Percentiles rank a stretch among this genome's conserved stretches.
Evolutionary conservation across 2,113 vertebrate genomes (phyloP).

Genomic region (Todiramphus chloris): DNA sequence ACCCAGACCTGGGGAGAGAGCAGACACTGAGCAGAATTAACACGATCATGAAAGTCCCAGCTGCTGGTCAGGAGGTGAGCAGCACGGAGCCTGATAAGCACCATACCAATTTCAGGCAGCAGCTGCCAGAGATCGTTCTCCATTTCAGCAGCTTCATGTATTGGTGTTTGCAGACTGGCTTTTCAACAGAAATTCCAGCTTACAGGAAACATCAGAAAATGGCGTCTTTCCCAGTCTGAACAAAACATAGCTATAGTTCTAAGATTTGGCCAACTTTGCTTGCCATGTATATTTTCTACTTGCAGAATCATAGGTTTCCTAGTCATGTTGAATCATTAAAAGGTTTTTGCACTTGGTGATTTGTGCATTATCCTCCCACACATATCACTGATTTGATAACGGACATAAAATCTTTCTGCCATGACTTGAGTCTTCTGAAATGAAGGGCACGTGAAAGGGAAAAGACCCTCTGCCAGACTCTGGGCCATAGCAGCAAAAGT

Average conservation of each 20-base stretch:
- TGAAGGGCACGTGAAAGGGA: neutral
- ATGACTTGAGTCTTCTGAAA: neutral
- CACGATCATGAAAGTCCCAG: neutral
- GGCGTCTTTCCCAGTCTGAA: neutral
- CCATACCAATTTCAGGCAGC: neutral
- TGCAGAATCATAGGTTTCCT: neutral
- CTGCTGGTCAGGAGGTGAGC: constrained; percentile 25
- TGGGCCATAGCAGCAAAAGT: neutral
- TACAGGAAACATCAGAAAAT: neutral
- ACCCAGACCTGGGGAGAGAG: neutral
- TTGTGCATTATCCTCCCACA: neutral
- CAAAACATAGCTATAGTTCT: neutral
- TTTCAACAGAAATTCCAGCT: neutral
- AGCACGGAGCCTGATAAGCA: neutral
- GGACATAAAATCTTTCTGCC: neutral
- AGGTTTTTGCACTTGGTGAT: neutral
- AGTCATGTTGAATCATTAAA: neutral
- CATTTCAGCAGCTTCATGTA: constrained; percentile 6
- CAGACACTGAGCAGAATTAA: neutral
- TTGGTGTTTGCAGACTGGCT: neutral
- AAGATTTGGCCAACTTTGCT: neutral
- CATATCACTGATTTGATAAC: neutral
- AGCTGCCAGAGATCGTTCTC: constrained; percentile 13
- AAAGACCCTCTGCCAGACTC: neutral
- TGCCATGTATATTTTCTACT: neutral